A percentile compares a stretch with the other conserved stretches of the same genome.
Conservation (phyloP, 2,797 vertebrate genomes). For the Artibeus lituratus region DNA sequence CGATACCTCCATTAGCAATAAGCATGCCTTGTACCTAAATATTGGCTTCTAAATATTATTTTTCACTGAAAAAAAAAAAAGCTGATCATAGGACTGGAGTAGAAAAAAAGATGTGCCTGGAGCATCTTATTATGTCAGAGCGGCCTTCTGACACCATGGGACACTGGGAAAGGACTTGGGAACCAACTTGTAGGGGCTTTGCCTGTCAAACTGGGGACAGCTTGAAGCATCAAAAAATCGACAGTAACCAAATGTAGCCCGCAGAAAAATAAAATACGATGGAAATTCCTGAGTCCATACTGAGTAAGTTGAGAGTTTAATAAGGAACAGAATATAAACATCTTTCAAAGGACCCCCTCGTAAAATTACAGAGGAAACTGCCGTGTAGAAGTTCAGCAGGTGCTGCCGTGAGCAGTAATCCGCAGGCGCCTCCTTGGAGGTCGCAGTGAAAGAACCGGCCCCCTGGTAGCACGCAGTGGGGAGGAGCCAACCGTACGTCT, state of each 20-base stretch:
- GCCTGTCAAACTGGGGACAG: neutral
- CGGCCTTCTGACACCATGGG: neutral
- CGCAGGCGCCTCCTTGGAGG: neutral
- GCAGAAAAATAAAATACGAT: neutral
- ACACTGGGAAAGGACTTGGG: neutral
- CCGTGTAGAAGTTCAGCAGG: no score
- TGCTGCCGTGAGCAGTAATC: neutral
- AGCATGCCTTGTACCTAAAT: neutral
- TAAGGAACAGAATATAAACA: neutral
- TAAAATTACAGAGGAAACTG: neutral
- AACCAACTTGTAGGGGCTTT: neutral
- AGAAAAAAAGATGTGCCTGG: neutral
- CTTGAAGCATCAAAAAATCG: neutral
- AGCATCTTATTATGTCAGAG: neutral
- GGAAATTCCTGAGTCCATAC: neutral
- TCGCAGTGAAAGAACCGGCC: neutral
- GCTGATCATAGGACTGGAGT: neutral
- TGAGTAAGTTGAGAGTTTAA: neutral
- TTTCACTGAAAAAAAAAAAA: neutral
- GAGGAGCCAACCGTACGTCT: neutral
- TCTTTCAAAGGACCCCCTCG: neutral
- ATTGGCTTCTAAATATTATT: neutral
- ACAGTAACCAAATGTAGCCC: neutral
- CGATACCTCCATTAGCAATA: neutral
- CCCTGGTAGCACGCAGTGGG: neutral